phyloP scores from a whole-genome alignment of 2,113 vertebrate species.

The Pedetes capensis region DNA sequence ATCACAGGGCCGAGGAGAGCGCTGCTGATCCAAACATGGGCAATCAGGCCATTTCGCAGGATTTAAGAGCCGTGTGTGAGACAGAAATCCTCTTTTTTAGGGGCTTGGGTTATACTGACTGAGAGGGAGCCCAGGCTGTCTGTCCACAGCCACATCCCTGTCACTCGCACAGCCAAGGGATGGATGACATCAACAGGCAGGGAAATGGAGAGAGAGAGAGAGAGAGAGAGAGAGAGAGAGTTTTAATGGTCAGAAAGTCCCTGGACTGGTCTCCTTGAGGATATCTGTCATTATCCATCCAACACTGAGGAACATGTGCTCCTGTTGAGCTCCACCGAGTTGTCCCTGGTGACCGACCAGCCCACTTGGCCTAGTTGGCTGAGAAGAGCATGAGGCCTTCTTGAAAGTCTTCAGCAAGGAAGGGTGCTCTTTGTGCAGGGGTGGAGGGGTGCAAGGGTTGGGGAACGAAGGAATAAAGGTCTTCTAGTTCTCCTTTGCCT shows the following conservation, averaged over 20 bases:
- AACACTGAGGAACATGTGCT: not conserved
- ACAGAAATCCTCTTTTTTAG: not conserved
- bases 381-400: not conserved
- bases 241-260: not conserved
- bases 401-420: not conserved
- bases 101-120: not conserved
- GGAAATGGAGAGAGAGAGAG: not conserved
- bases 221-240: not conserved
- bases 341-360: fast-evolving
- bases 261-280: fast-evolving
- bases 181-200: not conserved
- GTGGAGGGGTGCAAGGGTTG: not conserved
- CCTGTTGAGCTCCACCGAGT: not conserved
- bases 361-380: not conserved
- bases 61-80: not conserved
- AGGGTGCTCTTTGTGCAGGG: not conserved
- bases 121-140: not conserved
- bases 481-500: too few relatives aligned
- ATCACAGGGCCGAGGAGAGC: not conserved
- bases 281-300: not conserved
- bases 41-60: not conserved
- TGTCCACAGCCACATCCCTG: not conserved
- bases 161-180: not conserved
- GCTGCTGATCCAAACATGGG: not conserved
- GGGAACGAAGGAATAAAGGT: not conserved